Conservation (phyloP, 2,888 invertebrate genomes). For the Amblyteles armatorius region DNA sequence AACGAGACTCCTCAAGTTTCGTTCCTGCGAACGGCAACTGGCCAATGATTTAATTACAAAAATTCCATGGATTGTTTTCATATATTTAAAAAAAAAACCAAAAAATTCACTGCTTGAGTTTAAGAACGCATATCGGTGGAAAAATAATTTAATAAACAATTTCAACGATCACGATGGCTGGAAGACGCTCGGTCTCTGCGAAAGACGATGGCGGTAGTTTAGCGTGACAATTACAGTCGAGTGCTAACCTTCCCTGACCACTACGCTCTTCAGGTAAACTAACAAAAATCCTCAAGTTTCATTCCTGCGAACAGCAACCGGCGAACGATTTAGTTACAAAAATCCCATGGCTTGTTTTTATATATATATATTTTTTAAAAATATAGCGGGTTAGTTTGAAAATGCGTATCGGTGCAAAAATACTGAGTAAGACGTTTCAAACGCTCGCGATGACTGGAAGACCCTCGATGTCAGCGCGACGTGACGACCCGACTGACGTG, state of each 20-base stretch:
- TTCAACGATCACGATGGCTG: too few relatives aligned
- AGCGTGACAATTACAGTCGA: constrained; percentile 63
- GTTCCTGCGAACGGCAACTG: background rate
- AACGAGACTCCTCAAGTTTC: constrained; percentile 21
- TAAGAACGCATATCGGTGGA: background rate
- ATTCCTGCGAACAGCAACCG: background rate
- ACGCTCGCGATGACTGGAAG: background rate
- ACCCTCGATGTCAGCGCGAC: constrained; percentile 10
- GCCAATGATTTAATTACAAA: too few relatives aligned
- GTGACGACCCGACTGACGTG: constrained; percentile 29
- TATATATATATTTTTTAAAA: background rate
- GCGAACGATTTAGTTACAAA: background rate
- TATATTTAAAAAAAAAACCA: background rate
- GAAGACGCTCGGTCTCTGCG: background rate
- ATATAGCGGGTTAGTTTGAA: background rate
- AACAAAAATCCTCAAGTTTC: constrained; percentile 26
- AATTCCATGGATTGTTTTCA: too few relatives aligned
- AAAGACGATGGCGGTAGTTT: constrained; percentile 22
- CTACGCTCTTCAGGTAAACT: constrained; percentile 42
- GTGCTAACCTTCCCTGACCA: constrained; percentile 66
- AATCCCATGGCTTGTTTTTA: background rate
- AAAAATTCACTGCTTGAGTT: background rate
- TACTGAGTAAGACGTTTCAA: background rate
- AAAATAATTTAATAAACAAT: background rate
- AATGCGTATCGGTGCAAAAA: background rate